phyloP scores from a whole-genome alignment of 2,888 invertebrate genomes.

The Piscicola geometra region DNA sequence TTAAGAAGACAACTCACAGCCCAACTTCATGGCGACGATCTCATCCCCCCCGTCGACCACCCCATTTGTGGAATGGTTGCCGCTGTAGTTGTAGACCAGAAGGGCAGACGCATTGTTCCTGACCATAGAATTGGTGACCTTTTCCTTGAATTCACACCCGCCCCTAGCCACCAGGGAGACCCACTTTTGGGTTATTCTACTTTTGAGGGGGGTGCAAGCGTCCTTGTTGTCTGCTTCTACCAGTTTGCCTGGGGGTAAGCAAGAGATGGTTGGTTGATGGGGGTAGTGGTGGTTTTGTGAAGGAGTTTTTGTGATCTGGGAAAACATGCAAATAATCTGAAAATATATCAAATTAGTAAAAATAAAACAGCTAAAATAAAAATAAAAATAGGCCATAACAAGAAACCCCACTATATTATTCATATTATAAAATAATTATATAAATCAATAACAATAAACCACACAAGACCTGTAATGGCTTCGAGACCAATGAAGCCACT shows the following conservation, averaged over 20 bases:
- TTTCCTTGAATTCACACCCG: constrained; percentile 74
- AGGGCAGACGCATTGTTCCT: constrained; percentile 70
- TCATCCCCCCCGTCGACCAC: not conserved
- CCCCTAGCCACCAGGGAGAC: constrained; percentile 76
- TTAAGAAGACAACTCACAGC: constrained; percentile 12
- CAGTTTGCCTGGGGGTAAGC: not conserved
- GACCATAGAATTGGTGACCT: constrained; percentile 70
- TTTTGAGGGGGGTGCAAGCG: constrained; percentile 52
- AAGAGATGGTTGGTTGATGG: too few relatives aligned
- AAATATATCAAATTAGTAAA: too few relatives aligned
- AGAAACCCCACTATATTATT: too few relatives aligned
- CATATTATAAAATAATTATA: too few relatives aligned
- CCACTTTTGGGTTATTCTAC: constrained; percentile 64
- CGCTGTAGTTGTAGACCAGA: constrained; percentile 74
- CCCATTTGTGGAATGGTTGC: constrained; percentile 54
- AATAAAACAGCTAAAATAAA: too few relatives aligned
- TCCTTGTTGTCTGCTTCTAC: constrained; percentile 42
- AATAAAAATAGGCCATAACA: too few relatives aligned
- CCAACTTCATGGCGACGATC: constrained; percentile 31
- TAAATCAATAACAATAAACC: not conserved
- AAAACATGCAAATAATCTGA: too few relatives aligned
- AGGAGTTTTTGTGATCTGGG: too few relatives aligned
- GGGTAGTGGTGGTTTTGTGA: too few relatives aligned
- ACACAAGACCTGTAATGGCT: not conserved
- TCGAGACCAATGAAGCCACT: constrained; percentile 7